Evolutionary conservation across 30 jellyfish, hydroid and myxozoan genomes (phyloP).

Genomic region (Hydra vulgaris): DNA sequence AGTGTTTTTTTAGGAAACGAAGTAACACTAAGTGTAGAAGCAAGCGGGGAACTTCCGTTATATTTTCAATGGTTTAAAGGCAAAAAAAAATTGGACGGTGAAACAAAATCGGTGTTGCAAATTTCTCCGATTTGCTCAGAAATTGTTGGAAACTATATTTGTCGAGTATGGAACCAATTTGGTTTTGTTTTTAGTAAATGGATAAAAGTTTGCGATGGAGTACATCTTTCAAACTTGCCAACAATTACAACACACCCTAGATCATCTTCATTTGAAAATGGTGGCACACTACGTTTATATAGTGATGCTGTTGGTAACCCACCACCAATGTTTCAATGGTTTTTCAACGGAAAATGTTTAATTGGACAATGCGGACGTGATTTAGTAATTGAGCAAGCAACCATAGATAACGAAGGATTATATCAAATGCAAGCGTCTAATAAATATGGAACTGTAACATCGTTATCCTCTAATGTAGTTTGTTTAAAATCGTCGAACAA

Average conservation of each 20-base stretch:
- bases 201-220: constrained; percentile 47
- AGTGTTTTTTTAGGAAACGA: constrained; percentile 31
- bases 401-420: constrained; percentile 35
- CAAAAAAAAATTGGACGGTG: not conserved
- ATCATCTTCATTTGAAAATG: constrained; percentile 27
- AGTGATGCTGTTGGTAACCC: constrained; percentile 92
- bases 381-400: constrained; percentile 16
- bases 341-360: constrained; percentile 24
- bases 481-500: constrained; percentile 27
- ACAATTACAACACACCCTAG: constrained; percentile 67
- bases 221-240: constrained; percentile 34
- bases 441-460: constrained; percentile 41
- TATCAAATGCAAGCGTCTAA: constrained; percentile 54
- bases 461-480: constrained; percentile 41
- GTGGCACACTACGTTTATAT: constrained; percentile 32
- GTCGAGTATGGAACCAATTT: constrained; percentile 48
- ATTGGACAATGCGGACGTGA: constrained; percentile 38
- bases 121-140: constrained; percentile 17
- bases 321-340: constrained; percentile 76
- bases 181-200: constrained; percentile 49
- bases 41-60: constrained; percentile 43
- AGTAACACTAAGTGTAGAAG: constrained; percentile 36
- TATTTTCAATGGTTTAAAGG: constrained; percentile 64
- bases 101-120: constrained; percentile 9
- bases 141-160: constrained; percentile 45